Conservation (phyloP, 2,113 vertebrate genomes). For the Papio anubis region DNA sequence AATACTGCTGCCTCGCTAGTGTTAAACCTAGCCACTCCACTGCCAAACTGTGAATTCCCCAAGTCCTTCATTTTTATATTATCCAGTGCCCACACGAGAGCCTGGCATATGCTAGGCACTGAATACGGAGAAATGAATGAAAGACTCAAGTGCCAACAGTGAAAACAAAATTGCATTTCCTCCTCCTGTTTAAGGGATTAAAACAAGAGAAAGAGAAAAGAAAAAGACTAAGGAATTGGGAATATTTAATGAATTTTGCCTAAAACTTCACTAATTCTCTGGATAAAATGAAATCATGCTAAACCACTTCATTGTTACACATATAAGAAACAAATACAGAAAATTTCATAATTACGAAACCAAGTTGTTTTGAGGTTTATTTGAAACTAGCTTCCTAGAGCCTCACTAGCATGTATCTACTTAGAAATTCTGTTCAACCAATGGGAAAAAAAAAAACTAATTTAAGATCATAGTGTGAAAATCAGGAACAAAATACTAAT, state of each 20-base stretch:
- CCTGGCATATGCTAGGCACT: background rate
- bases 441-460: background rate
- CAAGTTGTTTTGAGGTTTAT: background rate
- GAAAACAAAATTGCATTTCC: conserved; percentile 23
- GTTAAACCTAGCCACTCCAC: background rate
- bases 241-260: conserved; percentile 9
- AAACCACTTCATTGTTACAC: background rate
- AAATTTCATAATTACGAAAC: conserved; percentile 15
- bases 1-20: background rate
- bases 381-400: conserved; percentile 32
- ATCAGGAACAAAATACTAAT: background rate
- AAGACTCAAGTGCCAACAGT: background rate
- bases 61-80: background rate
- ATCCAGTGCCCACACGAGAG: background rate
- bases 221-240: background rate
- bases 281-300: background rate
- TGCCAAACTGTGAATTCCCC: background rate
- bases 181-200: background rate
- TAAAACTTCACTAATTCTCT: background rate
- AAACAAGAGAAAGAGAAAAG: background rate
- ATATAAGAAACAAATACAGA: background rate
- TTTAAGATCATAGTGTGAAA: background rate
- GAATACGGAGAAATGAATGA: background rate
- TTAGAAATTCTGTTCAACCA: background rate
- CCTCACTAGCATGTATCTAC: background rate